phyloP scores from a whole-genome alignment of 2,888 invertebrate species.

The Stictocephala bisonia region DNA sequence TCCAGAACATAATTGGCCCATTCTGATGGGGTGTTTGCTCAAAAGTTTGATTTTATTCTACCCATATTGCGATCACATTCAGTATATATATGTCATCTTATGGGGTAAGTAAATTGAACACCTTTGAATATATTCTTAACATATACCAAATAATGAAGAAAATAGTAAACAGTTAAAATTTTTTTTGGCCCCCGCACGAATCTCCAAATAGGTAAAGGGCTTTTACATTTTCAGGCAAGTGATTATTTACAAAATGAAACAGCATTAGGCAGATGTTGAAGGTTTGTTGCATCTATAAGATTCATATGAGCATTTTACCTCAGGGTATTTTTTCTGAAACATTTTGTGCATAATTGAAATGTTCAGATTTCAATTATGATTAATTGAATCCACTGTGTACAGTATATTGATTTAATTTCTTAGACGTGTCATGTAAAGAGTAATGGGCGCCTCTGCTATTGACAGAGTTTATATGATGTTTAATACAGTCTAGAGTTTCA shows the following conservation, averaged over 20 bases:
- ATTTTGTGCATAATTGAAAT: constrained; percentile 11
- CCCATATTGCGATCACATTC: constrained; percentile 43
- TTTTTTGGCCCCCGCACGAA: constrained; percentile 43
- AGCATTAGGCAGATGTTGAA: constrained; percentile 12
- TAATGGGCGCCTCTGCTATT: constrained; percentile 28
- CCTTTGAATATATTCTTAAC: constrained; percentile 14
- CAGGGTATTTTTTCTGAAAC: constrained; percentile 9
- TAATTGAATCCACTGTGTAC: too few relatives aligned
- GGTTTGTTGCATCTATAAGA: neutral
- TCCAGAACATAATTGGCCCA: constrained; percentile 28
- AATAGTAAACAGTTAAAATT: constrained; percentile 19
- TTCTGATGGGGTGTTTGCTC: constrained; percentile 31
- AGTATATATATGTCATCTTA: constrained; percentile 27
- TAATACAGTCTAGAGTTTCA: neutral
- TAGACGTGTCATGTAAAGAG: constrained; percentile 5
- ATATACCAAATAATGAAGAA: constrained; percentile 31
- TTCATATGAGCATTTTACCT: constrained; percentile 13
- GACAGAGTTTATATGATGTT: constrained; percentile 11
- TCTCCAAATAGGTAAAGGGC: constrained; percentile 30
- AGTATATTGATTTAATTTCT: too few relatives aligned
- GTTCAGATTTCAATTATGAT: constrained; percentile 5
- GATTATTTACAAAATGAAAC: constrained; percentile 32
- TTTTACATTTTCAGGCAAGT: constrained; percentile 23
- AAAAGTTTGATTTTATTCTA: constrained; percentile 16
- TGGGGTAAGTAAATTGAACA: constrained; percentile 33